A percentile compares a stretch with the other conserved stretches of the same genome.
Evolutionary conservation across 2,888 invertebrate species (phyloP).

Genomic region (Aporophyla nigra): DNA sequence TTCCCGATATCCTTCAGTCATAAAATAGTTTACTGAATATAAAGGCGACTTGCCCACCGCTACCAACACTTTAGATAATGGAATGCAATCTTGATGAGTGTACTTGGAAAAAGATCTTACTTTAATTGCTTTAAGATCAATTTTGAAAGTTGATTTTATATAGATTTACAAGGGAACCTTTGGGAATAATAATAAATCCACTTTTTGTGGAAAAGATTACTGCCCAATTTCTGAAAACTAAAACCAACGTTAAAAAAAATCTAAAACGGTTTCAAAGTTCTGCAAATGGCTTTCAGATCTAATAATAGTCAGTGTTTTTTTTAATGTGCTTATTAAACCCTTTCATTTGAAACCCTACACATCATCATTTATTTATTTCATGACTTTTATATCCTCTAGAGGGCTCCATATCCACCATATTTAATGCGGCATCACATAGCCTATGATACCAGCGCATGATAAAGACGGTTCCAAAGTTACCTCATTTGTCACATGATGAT

Average conservation of each 20-base stretch:
- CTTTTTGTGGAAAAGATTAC: neutral
- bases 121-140: neutral
- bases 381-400: too few relatives aligned
- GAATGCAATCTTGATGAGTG: constrained; percentile 42
- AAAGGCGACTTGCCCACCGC: constrained; percentile 31
- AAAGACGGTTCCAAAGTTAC: too few relatives aligned
- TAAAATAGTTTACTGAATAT: constrained; percentile 47
- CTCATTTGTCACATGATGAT: too few relatives aligned
- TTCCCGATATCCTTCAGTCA: constrained; percentile 56
- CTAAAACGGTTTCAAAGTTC: neutral
- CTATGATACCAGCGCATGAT: too few relatives aligned
- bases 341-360: too few relatives aligned
- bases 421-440: too few relatives aligned
- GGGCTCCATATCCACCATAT: too few relatives aligned
- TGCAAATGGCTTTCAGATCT: neutral
- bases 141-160: neutral
- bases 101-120: neutral
- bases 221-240: neutral
- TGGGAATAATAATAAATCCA: neutral
- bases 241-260: neutral
- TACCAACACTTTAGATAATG: constrained; percentile 45
- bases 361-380: too few relatives aligned
- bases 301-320: neutral
- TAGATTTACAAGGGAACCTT: too few relatives aligned
- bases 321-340: too few relatives aligned